Evolutionary conservation across 2,888 invertebrate species (phyloP).

Genomic region (Acrocyrtus sp.): DNA sequence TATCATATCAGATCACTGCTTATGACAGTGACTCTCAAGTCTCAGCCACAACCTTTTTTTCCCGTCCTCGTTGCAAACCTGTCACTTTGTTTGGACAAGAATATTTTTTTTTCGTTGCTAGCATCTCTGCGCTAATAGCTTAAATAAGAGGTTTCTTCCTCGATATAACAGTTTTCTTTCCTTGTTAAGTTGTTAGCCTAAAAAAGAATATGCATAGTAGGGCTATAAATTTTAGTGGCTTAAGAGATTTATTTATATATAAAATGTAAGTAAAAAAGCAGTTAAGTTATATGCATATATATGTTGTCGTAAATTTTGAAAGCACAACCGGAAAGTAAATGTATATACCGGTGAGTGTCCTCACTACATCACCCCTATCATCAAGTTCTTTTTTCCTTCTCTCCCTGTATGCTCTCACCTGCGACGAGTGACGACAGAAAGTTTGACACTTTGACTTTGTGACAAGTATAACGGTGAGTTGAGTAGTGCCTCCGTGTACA

Average conservation of each 20-base stretch:
- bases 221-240: no score
- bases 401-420: no score
- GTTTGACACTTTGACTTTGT: conserved; percentile 36
- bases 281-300: no score
- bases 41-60: background rate
- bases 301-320: background rate
- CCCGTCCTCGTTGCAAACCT: background rate
- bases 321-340: background rate
- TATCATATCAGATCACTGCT: conserved; percentile 4
- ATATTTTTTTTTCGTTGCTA: conserved; percentile 13
- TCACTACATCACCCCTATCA: background rate
- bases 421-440: no score
- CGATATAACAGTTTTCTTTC: no score
- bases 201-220: no score
- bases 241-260: no score
- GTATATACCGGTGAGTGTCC: background rate
- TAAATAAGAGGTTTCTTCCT: no score
- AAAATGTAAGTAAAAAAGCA: no score
- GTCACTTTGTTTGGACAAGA: background rate
- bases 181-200: no score
- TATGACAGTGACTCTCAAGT: conserved; percentile 1
- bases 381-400: no score
- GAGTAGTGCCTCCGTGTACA: background rate
- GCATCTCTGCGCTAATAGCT: no score
- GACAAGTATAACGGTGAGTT: background rate